Evolutionary conservation across 2,888 invertebrate species (phyloP).

Genomic region (Parnassius orleans): DNA sequence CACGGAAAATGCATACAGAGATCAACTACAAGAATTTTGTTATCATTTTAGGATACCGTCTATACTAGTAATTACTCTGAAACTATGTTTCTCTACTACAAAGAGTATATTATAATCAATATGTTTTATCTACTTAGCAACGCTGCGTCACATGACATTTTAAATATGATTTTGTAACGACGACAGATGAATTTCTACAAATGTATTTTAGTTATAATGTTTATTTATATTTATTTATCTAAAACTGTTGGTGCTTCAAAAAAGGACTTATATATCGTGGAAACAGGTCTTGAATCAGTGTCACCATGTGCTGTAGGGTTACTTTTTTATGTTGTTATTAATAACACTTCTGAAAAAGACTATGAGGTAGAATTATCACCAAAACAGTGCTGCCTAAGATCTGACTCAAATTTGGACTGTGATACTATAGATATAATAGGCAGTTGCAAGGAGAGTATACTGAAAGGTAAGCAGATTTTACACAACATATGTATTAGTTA

Average conservation of each 20-base stretch:
- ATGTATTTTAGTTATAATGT: conserved; percentile 50
- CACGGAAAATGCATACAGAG: too few relatives aligned
- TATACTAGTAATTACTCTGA: too few relatives aligned
- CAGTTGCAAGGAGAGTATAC: conserved; percentile 42
- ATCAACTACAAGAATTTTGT: too few relatives aligned
- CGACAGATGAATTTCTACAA: conserved; percentile 60
- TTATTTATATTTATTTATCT: conserved; percentile 39
- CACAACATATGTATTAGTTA: too few relatives aligned
- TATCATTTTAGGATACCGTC: too few relatives aligned
- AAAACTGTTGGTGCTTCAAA: conserved; percentile 36
- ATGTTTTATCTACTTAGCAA: too few relatives aligned
- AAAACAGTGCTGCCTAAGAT: conserved; percentile 56
- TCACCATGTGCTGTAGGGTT: conserved; percentile 47
- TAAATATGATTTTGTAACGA: conserved; percentile 26
- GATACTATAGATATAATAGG: conserved; percentile 50
- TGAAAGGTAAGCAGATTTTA: conserved; percentile 42
- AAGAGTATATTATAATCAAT: too few relatives aligned
- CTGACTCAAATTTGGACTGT: conserved; percentile 45
- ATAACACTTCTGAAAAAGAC: conserved; percentile 49
- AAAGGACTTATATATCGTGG: conserved; percentile 37
- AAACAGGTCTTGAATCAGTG: conserved; percentile 41
- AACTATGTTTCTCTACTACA: too few relatives aligned
- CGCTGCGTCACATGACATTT: conserved; percentile 12
- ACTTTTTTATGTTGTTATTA: conserved; percentile 47
- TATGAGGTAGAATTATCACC: conserved; percentile 49